Conservation (phyloP, 2,888 invertebrate genomes). For the Allolobophora icterica region DNA sequence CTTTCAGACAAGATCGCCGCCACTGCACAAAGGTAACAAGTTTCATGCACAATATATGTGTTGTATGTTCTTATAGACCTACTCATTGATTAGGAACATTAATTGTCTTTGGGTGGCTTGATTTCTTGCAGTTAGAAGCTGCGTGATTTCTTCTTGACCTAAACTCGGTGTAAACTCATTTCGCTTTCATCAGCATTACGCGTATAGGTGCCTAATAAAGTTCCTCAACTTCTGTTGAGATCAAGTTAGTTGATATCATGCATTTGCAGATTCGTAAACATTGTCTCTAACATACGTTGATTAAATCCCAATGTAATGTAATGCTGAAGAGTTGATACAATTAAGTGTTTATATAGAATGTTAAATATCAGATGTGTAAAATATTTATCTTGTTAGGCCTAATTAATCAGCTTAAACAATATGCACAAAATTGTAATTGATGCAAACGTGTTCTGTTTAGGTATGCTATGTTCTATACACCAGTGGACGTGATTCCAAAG, state of each 20-base stretch:
- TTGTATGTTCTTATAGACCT: not conserved
- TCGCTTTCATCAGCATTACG: not conserved
- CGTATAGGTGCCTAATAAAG: not conserved
- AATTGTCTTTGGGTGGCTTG: not conserved
- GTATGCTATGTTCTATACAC: conserved; percentile 3
- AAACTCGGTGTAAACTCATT: not conserved
- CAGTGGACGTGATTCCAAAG: not conserved
- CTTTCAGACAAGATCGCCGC: no score
- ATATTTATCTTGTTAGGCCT: no score
- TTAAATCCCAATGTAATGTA: no score
- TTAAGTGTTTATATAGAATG: no score
- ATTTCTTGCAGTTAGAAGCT: not conserved
- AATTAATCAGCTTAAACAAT: no score
- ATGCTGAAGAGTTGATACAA: no score
- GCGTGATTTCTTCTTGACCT: not conserved
- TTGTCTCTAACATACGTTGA: not conserved
- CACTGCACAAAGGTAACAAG: no score
- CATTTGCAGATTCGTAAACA: not conserved
- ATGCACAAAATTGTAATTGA: not conserved
- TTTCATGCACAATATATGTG: not conserved
- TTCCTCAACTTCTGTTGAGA: not conserved
- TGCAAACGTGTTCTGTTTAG: not conserved
- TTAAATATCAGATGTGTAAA: no score
- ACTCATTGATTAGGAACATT: not conserved
- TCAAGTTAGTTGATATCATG: not conserved